phyloP scores from a whole-genome alignment of 2,113 vertebrate genomes.

The Theristicus caerulescens region DNA sequence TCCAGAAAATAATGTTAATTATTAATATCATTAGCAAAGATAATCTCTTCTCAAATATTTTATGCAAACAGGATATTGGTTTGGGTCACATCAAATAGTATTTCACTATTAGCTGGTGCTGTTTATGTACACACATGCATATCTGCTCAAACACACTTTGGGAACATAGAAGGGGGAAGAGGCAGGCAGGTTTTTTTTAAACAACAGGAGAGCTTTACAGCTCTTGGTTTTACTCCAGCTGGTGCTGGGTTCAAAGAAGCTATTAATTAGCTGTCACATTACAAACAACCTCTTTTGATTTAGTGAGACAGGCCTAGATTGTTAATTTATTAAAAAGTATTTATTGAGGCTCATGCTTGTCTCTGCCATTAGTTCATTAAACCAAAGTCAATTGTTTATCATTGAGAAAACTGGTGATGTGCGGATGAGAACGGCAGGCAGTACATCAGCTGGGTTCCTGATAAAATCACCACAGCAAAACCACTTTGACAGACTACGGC shows the following conservation, averaged over 20 bases:
- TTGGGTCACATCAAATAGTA: not conserved
- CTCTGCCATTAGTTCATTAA: not conserved
- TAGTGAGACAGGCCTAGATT: not conserved
- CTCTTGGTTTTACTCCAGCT: not conserved
- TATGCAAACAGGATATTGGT: not conserved
- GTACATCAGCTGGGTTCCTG: not conserved
- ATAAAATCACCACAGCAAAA: not conserved
- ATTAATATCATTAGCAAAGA: not conserved
- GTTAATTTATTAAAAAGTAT: not conserved
- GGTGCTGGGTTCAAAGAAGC: not conserved
- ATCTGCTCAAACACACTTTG: not conserved
- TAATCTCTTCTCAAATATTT: not conserved
- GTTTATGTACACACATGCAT: not conserved
- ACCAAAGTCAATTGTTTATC: not conserved
- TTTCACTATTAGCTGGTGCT: not conserved
- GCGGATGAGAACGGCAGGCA: not conserved
- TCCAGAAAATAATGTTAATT: not conserved
- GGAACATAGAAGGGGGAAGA: not conserved
- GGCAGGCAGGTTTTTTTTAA: not conserved
- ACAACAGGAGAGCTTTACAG: not conserved
- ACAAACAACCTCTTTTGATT: not conserved
- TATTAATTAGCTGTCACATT: not conserved
- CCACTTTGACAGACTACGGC: not conserved
- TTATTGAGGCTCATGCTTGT: not conserved
- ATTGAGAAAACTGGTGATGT: not conserved